Evolutionary conservation across 2,888 invertebrate species (phyloP).

Genomic region (Drosophila subquinaria): DNA sequence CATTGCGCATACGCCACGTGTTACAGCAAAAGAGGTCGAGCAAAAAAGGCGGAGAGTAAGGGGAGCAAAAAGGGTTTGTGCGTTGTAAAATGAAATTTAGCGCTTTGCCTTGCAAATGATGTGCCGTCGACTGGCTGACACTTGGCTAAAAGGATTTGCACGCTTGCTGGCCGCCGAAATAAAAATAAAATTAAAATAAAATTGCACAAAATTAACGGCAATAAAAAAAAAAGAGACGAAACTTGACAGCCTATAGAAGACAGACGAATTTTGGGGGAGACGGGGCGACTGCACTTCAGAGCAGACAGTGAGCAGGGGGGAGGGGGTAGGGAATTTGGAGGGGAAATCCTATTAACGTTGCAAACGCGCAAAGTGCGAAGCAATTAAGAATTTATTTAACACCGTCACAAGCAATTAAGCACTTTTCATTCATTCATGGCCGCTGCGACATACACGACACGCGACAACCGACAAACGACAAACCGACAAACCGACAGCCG

Average conservation of each 20-base stretch:
- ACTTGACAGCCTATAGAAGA: conserved; percentile 53
- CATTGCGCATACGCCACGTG: conserved; percentile 51
- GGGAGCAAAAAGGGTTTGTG: conserved; percentile 16
- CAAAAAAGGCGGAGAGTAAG: conserved; percentile 5
- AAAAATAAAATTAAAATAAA: conserved; percentile 30
- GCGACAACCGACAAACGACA: conserved; percentile 17
- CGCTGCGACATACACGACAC: conserved; percentile 38
- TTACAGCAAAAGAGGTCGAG: conserved; percentile 13
- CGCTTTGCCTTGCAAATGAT: conserved; percentile 80
- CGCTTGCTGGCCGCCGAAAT: conserved; percentile 57
- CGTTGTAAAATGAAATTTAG: conserved; percentile 76
- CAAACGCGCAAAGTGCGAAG: conserved; percentile 85
- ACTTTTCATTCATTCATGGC: conserved; percentile 82
- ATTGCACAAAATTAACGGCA: conserved; percentile 70
- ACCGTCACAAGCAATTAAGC: conserved; percentile 85
- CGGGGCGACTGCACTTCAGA: conserved; percentile 2
- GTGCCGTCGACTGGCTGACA: conserved; percentile 65
- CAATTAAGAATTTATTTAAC: conserved; percentile 86
- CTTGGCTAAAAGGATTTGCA: conserved; percentile 75
- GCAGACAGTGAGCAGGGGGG: neutral
- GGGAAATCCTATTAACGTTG: conserved; percentile 84
- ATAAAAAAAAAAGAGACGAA: conserved; percentile 62
- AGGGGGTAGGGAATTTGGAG: neutral
- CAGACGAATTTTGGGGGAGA: neutral
- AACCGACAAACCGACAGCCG: conserved; percentile 19